These are phyloP conservation scores for Columba janthina DNA, from an alignment of 2,113 vertebrate species.

Conservation along the genomic window DNA sequence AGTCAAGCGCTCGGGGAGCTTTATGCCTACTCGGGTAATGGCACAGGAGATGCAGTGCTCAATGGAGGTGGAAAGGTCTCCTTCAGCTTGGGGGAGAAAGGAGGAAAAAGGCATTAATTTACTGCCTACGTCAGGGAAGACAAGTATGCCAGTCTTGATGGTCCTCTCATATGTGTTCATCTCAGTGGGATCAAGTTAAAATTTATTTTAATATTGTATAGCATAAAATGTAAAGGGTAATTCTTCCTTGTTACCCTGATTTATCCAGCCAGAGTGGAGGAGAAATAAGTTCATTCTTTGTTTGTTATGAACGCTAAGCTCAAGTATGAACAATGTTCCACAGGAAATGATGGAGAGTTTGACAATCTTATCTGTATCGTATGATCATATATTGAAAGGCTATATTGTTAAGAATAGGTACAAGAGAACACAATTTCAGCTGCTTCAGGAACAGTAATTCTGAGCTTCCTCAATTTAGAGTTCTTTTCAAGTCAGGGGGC, in stretches of 20 bases:
- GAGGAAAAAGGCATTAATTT: background rate
- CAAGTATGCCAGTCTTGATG: background rate
- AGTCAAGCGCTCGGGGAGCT: background rate
- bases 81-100: background rate
- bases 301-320: slow-evolving; percentile 64
- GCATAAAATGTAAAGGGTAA: background rate
- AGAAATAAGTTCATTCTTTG: slow-evolving; percentile 31
- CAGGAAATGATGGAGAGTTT: slow-evolving; percentile 59
- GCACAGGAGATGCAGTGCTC: background rate
- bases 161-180: background rate
- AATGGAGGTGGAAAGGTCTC: slow-evolving; percentile 4
- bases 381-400: slow-evolving; percentile 59
- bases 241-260: background rate
- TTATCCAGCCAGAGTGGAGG: slow-evolving; percentile 25
- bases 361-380: slow-evolving; percentile 48
- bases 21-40: background rate
- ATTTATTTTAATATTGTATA: background rate
- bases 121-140: background rate
- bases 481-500: background rate
- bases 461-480: slow-evolving; percentile 34
- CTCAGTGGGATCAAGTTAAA: background rate
- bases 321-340: slow-evolving; percentile 35
- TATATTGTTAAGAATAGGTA: slow-evolving; percentile 57
- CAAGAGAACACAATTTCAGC: slow-evolving; percentile 38
- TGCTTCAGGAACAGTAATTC: slow-evolving; percentile 22